phyloP scores from a whole-genome alignment of 2,797 vertebrate species.

The Acridotheres tristis region DNA sequence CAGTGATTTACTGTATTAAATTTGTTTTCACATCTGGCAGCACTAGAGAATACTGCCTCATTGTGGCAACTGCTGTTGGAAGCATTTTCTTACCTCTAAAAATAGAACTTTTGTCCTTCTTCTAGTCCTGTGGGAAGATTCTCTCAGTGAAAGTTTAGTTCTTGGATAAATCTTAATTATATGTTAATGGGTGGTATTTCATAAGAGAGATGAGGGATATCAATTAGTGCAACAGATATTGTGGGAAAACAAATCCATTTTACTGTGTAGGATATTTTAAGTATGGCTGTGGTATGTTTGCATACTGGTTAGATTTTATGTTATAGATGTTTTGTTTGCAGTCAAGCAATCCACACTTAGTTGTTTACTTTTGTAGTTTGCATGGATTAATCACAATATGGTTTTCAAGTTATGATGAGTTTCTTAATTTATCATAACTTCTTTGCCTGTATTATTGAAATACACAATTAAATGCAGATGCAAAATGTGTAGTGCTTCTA shows the following conservation, averaged over 20 bases:
- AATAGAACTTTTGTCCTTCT: background rate
- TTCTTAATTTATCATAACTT: background rate
- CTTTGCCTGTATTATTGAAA: background rate
- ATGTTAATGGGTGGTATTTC: background rate
- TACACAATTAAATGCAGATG: background rate
- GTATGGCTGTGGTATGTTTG: background rate
- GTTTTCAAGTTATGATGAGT: background rate
- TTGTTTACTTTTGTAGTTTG: background rate
- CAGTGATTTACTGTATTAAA: background rate
- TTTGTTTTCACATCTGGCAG: constrained; percentile 37
- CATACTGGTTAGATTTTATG: background rate
- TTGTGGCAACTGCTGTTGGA: background rate
- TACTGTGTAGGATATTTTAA: background rate
- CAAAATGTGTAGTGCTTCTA: background rate
- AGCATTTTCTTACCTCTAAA: background rate
- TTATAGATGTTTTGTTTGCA: background rate
- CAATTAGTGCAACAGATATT: background rate
- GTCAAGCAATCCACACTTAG: background rate
- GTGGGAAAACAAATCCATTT: background rate
- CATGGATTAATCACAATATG: background rate
- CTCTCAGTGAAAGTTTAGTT: background rate
- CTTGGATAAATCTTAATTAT: background rate
- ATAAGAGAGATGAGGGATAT: background rate
- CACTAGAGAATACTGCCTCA: background rate
- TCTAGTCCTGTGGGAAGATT: background rate